Conservation (phyloP, 2,113 vertebrate species). For the Centrocercus urophasianus region DNA sequence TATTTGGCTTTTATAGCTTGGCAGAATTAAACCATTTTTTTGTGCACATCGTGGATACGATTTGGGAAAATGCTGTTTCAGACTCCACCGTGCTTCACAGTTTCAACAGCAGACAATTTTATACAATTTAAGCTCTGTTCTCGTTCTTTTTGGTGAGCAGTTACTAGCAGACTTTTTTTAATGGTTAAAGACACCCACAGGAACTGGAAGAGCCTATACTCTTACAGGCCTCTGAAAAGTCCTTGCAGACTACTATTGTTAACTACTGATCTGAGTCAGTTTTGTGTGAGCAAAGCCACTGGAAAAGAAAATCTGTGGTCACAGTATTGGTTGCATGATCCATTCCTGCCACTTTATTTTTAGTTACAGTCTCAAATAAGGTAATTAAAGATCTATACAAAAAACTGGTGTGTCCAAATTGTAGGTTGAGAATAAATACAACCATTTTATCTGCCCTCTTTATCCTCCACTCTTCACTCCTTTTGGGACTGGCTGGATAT, state of each 20-base stretch:
- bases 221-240: not conserved
- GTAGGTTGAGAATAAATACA: not conserved
- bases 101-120: not conserved
- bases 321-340: not conserved
- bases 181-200: not conserved
- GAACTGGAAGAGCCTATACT: not conserved
- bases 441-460: not conserved
- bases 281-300: not conserved
- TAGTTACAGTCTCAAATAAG: rapidly evolving
- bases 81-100: not conserved
- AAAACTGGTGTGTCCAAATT: not conserved
- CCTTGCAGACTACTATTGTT: not conserved
- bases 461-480: not conserved
- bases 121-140: not conserved
- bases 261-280: not conserved
- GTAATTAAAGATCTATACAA: not conserved
- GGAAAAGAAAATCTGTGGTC: not conserved
- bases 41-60: not conserved
- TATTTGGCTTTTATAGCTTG: not conserved
- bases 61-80: not conserved
- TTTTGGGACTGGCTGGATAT: not conserved
- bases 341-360: not conserved
- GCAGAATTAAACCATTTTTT: not conserved
- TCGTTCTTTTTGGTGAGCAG: not conserved
- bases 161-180: not conserved